Conservation (phyloP, 2,113 vertebrate genomes). For the Amazona guildingii region DNA sequence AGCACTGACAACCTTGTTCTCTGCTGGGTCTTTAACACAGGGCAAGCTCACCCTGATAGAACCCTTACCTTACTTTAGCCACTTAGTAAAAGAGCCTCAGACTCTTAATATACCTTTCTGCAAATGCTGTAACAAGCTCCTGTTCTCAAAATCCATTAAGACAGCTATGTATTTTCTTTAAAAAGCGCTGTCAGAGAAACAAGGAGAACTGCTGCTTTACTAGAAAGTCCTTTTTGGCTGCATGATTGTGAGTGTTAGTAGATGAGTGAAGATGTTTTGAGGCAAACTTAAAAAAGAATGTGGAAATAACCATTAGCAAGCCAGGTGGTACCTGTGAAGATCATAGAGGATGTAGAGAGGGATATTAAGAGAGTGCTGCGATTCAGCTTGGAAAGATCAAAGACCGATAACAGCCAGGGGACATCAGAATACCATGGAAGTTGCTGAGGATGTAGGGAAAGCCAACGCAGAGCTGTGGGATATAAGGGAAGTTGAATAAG, state of each 20-base stretch:
- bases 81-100: neutral
- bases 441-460: slow-evolving; percentile 35
- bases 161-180: neutral
- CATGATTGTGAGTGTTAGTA: neutral
- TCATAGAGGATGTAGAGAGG: neutral
- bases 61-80: neutral
- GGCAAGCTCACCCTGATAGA: neutral
- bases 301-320: slow-evolving; percentile 27
- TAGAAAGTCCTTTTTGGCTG: neutral
- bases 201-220: neutral
- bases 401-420: slow-evolving; percentile 43
- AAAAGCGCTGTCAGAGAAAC: neutral
- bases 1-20: neutral
- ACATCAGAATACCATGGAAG: slow-evolving; percentile 45
- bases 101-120: neutral
- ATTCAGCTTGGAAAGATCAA: slow-evolving; percentile 58
- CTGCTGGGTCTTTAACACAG: neutral
- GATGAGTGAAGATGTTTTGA: neutral
- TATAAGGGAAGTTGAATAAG: neutral
- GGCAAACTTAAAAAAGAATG: neutral
- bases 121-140: neutral
- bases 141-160: neutral
- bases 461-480: slow-evolving; percentile 1
- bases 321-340: slow-evolving; percentile 15
- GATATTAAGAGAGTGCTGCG: neutral